These are phyloP conservation scores for Cepphus grylle DNA, from an alignment of 2,113 vertebrate species.

Conservation along the genomic window DNA sequence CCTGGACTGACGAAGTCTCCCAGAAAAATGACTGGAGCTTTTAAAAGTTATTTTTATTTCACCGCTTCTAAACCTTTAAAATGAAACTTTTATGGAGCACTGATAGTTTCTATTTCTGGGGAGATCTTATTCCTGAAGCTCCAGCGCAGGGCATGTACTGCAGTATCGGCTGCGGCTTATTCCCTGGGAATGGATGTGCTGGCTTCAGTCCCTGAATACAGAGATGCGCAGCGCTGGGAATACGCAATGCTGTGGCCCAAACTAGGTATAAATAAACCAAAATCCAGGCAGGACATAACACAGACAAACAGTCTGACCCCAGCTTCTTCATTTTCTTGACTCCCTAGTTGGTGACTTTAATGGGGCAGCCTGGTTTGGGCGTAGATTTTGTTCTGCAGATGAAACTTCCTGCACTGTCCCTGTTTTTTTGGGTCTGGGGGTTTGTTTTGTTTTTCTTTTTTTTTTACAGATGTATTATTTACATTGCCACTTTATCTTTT, in stretches of 20 bases:
- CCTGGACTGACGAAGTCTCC: background rate
- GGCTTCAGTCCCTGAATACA: background rate
- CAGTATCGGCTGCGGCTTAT: background rate
- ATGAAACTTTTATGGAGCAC: background rate
- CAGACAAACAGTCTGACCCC: background rate
- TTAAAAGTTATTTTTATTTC: background rate
- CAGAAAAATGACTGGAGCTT: background rate
- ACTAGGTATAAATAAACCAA: background rate
- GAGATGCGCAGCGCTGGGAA: background rate
- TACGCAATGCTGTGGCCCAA: background rate
- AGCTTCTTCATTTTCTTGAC: background rate
- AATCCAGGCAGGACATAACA: background rate
- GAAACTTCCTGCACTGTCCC: background rate
- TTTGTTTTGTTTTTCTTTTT: background rate
- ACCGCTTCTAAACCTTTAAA: background rate
- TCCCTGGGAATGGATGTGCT: background rate
- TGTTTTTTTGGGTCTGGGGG: background rate
- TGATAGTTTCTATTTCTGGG: background rate
- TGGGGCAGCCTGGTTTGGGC: background rate
- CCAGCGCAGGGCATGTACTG: background rate
- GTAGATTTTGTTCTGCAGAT: background rate
- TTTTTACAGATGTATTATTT: background rate
- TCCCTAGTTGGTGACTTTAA: background rate
- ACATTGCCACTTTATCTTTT: background rate
- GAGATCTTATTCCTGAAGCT: background rate